Base-by-base conservation (phyloP, 2,113 vertebrate species). In the Cyanoderma ruficeps region DNA sequence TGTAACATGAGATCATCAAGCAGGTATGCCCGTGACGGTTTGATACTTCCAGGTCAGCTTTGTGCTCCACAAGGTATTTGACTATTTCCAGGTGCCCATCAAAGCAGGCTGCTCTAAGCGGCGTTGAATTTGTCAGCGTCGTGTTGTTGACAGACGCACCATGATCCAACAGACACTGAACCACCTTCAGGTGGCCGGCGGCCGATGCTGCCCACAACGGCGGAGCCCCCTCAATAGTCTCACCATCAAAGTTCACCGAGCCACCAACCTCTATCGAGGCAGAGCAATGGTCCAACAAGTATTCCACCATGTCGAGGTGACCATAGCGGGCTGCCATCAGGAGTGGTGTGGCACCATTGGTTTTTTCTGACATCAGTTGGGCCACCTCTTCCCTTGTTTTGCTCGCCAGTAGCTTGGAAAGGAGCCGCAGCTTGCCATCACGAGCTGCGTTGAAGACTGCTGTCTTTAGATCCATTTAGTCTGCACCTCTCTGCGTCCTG, bases 1-100 rank as follows among this genome's bases (percentile, higher is more conserved):
- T 99, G 97, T 99, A 99, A 95, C 99, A 99, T 11, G 99, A 99
- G 86, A 99, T 99, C 99, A 99, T 99, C 70, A 99, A 98, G 96
- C 99, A 99, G 0, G 99, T 99, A 93, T 99, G 99, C 2, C 99
- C 99, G 6, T 99, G 99, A 49, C 99, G 98, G 96, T 99, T 99
- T 25, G 99, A 99, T 68, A 99, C 99, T 95, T 99, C 99, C 97
- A 99, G 79, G 89, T 99, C 99, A 46, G 99, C 99, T 95, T 98
- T 98, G 97, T 99, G 99, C 94, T 99, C 99, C 96, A 99, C 99
- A 65, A 99, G 98, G 63, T 99, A 99, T 41, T 98, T 99, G 2
- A 99, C 99, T 63, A 99, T 99, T 95, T 99, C 99, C 93, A 99
- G 92, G 94, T 99, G 99, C 18, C 99, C 99, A 91, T 99, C 99